Base-by-base conservation (phyloP, 1,140 invertebrate genomes). In the Zaprionus lachaisei region DNA sequence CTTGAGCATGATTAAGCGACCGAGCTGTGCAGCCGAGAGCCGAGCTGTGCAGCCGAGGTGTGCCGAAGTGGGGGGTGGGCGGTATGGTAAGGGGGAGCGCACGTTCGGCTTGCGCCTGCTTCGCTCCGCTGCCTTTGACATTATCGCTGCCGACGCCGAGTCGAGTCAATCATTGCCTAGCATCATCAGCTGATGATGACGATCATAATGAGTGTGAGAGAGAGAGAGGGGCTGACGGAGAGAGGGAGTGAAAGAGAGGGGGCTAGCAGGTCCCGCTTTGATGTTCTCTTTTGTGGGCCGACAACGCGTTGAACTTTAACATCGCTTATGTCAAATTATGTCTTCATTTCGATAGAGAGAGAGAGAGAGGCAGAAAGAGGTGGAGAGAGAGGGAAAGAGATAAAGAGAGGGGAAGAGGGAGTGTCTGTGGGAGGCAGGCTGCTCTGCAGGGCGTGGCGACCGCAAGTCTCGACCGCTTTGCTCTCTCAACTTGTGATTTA, bases 301-400 rank as follows among this genome's bases (percentile, higher is more conserved):
- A 31, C 37, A 58, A 31, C 37, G 57, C 65, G 60, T 65, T 81
- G 86, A 91, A 91, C 86, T 91, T 91, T 91, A 86, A 81, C 86
- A 85, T 80, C 83, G 87, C 77, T 91, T 91, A 91, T 91, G 86
- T 91, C 86, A 91, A 86, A 91, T 91, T 91, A 91, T 91, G 87
- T 91, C 82, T 91, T 85, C 66, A 82, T 76, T 80, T 81, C 31
- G 31, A 11, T 56, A 28, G 54, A 37, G 26, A 24, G 20, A 22
- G 20, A 22, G 20, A 28, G 1, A 5, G 61, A 15, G 38, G 15
- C 2, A 28, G 57, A 11, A 12, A 31, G 28, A 2, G 9, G 28
- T 26, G 60, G 14, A 20, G 14, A 67, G 62, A 37, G 1, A 1
- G 62, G 22, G 31, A 24, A 14, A 26, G 28, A 4, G 15, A 6